Conservation (phyloP, 2,888 invertebrate genomes). For the Rotaria socialis region DNA sequence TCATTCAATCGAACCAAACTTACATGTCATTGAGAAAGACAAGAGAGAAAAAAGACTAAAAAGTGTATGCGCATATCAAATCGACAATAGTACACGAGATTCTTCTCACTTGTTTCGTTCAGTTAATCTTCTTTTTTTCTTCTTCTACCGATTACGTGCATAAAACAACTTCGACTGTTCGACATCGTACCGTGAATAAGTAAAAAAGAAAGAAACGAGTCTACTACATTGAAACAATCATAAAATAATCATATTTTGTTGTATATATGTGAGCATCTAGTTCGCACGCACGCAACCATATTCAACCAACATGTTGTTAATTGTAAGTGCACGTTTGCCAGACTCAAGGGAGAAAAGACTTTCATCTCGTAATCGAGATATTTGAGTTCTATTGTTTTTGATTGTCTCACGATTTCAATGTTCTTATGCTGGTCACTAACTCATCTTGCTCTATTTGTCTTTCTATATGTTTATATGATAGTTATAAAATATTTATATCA, state of each 20-base stretch:
- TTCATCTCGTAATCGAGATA: constrained; percentile 17
- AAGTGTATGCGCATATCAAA: background rate
- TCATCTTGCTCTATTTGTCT: constrained; percentile 3
- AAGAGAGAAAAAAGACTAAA: background rate
- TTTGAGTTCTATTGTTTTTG: background rate
- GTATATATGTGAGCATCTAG: constrained; percentile 11
- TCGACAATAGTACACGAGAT: background rate
- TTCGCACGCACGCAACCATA: background rate
- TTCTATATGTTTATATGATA: background rate
- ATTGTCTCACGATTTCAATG: background rate
- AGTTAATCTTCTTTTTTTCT: background rate
- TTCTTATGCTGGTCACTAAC: constrained; percentile 1
- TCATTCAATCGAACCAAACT: constrained; percentile 13
- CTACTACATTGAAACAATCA: constrained; percentile 12
- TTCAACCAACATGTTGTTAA: constrained; percentile 14
- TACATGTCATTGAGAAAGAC: background rate
- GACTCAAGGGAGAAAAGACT: constrained; percentile 7
- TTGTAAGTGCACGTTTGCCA: constrained; percentile 14
- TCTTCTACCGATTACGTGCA: background rate
- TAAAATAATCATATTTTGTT: constrained; percentile 26
- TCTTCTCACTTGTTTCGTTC: constrained; percentile 13
- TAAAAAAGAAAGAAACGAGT: background rate
- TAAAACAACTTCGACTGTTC: background rate
- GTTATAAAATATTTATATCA: background rate
- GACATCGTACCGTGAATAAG: background rate